Evolutionary conservation across 2,113 vertebrate species (phyloP).

Genomic region (Rhegmatorhina hoffmannsi): DNA sequence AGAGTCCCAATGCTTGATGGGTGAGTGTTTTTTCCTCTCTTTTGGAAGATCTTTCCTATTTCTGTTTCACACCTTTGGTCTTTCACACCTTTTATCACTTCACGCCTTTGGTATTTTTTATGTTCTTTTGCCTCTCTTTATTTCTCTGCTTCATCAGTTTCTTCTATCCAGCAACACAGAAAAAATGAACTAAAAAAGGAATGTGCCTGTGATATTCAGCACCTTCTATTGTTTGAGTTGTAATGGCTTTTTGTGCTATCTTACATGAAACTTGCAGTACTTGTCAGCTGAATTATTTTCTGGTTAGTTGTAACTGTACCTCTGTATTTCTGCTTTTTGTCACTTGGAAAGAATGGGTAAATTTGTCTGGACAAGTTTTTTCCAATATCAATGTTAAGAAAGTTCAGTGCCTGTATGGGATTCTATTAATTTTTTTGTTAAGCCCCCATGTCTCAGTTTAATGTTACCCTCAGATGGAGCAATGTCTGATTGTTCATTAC

Average conservation of each 20-base stretch:
- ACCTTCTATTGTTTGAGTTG: background rate
- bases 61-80: background rate
- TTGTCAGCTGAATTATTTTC: background rate
- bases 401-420: background rate
- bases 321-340: constrained; percentile 27
- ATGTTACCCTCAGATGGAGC: background rate
- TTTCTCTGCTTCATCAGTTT: background rate
- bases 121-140: background rate
- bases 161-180: background rate
- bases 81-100: constrained; percentile 1
- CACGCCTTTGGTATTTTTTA: background rate
- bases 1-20: background rate
- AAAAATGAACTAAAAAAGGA: background rate
- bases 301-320: background rate
- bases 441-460: background rate
- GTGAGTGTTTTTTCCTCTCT: background rate
- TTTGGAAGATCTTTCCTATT: background rate
- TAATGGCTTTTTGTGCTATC: background rate
- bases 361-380: background rate
- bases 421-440: background rate
- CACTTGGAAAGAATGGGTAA: background rate
- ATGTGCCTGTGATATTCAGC: background rate
- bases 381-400: background rate
- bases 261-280: background rate
- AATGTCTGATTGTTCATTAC: background rate